phyloP scores from a whole-genome alignment of 2,888 invertebrate species.

The Dendrolimus houi region DNA sequence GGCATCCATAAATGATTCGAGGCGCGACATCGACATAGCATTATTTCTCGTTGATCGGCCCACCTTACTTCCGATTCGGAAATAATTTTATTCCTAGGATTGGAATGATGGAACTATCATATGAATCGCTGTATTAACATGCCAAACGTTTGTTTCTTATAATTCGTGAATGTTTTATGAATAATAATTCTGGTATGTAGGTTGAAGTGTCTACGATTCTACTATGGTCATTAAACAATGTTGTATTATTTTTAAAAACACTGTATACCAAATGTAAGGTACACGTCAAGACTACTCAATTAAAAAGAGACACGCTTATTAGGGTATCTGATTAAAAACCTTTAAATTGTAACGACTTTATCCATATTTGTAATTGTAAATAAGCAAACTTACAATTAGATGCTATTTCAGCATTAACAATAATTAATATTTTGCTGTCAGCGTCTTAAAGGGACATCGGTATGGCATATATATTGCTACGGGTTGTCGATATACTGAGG shows the following conservation, averaged over 20 bases:
- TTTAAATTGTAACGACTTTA: no score
- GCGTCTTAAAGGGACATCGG: neutral
- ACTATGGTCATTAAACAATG: constrained; percentile 5
- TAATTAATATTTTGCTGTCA: no score
- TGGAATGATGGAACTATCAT: constrained; percentile 51
- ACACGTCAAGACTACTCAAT: no score
- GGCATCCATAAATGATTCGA: constrained; percentile 64
- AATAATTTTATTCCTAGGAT: constrained; percentile 67
- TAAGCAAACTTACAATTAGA: no score
- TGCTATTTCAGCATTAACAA: no score
- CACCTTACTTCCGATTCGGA: constrained; percentile 76
- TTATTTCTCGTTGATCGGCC: constrained; percentile 67
- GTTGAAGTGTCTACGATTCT: constrained; percentile 31
- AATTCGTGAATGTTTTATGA: constrained; percentile 47
- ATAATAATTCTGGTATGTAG: constrained; percentile 35
- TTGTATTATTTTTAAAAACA: neutral
- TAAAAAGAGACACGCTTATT: no score
- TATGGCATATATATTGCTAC: neutral
- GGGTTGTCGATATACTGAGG: neutral
- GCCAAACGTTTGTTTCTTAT: constrained; percentile 46
- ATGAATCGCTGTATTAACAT: constrained; percentile 48
- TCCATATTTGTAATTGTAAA: no score
- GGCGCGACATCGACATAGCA: constrained; percentile 66
- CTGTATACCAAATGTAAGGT: no score
- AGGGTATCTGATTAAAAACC: no score